These are phyloP conservation scores for Rhegmatorhina hoffmannsi DNA, from an alignment of 2,113 vertebrate species.

Conservation along the genomic window DNA sequence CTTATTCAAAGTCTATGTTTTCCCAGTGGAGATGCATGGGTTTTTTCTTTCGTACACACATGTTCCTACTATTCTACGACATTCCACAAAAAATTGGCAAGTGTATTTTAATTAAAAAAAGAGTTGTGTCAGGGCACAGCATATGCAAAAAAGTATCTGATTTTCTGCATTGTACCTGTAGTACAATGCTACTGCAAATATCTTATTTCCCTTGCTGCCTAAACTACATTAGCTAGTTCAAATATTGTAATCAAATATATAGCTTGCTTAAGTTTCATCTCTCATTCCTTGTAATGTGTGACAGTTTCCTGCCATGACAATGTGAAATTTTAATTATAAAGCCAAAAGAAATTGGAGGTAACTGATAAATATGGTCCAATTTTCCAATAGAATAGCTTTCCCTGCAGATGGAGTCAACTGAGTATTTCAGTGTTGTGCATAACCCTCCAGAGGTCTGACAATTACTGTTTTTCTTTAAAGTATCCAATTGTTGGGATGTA, in stretches of 20 bases:
- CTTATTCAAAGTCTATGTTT: background rate
- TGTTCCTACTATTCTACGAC: background rate
- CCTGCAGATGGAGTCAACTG: background rate
- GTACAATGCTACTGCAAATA: background rate
- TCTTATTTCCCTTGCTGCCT: background rate
- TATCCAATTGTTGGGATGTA: background rate
- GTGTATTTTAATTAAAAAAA: background rate
- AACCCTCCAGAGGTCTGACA: background rate
- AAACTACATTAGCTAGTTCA: background rate
- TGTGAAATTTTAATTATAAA: background rate
- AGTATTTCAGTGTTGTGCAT: background rate
- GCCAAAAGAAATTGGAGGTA: background rate
- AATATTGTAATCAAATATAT: background rate
- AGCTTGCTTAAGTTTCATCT: background rate
- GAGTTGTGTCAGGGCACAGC: background rate
- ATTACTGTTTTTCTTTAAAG: background rate
- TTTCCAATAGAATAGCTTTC: background rate
- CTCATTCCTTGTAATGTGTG: background rate
- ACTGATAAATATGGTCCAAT: background rate
- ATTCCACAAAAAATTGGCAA: background rate
- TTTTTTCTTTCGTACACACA: background rate
- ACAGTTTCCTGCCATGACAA: background rate
- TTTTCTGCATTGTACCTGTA: background rate
- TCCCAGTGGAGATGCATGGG: background rate
- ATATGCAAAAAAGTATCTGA: background rate